phyloP scores from a whole-genome alignment of 2,113 vertebrate species.

The Gracilinanus agilis region DNA sequence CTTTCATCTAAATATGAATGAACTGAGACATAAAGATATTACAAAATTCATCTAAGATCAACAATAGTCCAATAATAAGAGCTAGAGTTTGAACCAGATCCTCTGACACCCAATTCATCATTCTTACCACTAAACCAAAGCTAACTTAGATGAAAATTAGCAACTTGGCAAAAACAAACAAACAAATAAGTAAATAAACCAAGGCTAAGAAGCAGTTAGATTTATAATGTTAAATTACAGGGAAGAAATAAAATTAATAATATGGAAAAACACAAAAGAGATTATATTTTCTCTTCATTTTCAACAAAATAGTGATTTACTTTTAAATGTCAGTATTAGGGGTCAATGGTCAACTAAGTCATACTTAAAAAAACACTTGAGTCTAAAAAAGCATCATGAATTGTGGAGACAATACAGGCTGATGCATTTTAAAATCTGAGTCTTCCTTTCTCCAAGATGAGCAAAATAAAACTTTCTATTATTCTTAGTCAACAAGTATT shows the following conservation, averaged over 20 bases:
- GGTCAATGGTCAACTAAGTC: not conserved
- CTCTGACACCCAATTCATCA: not conserved
- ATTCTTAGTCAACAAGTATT: not conserved
- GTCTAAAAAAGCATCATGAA: not conserved
- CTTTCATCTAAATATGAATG: not conserved
- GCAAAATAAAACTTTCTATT: not conserved
- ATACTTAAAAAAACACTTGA: not conserved
- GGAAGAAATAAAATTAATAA: constrained; percentile 65
- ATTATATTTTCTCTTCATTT: constrained; percentile 30
- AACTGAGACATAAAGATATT: not conserved
- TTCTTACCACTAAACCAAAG: not conserved
- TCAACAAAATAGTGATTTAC: not conserved
- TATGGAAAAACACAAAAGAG: constrained; percentile 55
- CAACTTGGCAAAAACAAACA: not conserved
- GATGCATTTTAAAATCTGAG: not conserved
- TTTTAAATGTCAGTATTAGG: not conserved
- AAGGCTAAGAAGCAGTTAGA: constrained; percentile 38
- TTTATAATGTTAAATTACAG: constrained; percentile 63
- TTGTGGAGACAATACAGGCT: not conserved
- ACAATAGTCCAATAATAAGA: not conserved
- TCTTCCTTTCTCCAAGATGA: not conserved
- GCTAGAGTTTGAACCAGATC: not conserved
- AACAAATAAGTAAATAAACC: not conserved
- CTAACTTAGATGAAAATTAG: not conserved
- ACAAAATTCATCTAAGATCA: not conserved